phyloP scores from a whole-genome alignment of 2,888 invertebrate species.

The Chrysomela aeneicollis region DNA sequence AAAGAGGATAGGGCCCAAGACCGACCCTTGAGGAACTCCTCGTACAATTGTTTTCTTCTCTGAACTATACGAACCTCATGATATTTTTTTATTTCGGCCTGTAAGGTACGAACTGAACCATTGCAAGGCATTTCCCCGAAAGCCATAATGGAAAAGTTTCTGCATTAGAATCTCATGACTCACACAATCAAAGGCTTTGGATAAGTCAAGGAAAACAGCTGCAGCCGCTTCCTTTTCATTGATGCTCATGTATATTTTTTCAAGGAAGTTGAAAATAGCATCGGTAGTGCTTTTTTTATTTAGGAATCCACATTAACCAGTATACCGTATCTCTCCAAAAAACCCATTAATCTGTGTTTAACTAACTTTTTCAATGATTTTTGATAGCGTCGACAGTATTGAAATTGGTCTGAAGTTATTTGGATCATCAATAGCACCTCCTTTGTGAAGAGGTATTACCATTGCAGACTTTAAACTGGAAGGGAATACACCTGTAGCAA shows the following conservation, averaged over 20 bases:
- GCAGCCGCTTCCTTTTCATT: too few species aligned
- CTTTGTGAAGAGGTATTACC: not conserved
- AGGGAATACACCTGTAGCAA: not conserved
- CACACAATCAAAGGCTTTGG: not conserved
- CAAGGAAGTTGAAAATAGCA: too few species aligned
- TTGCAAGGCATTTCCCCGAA: too few species aligned
- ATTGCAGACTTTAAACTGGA: not conserved
- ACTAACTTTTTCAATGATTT: not conserved
- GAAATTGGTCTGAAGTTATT: not conserved
- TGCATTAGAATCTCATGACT: too few species aligned
- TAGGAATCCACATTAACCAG: not conserved
- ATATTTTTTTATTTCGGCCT: too few species aligned
- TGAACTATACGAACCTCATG: not conserved
- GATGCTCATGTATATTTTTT: too few species aligned
- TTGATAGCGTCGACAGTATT: not conserved
- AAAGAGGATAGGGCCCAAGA: not conserved
- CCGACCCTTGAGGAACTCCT: not conserved
- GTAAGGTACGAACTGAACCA: too few species aligned
- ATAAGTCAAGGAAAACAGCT: not conserved
- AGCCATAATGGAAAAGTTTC: too few species aligned
- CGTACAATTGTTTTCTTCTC: conserved; percentile 3
- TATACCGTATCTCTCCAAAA: conserved; percentile 4
- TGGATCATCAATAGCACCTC: not conserved
- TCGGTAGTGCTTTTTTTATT: not conserved
- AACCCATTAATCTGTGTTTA: not conserved